Percentiles rank a stretch among this genome's conserved stretches.
Evolutionary conservation across 2,797 vertebrate genomes (phyloP).

Genomic region (Chloroceryle inda): DNA sequence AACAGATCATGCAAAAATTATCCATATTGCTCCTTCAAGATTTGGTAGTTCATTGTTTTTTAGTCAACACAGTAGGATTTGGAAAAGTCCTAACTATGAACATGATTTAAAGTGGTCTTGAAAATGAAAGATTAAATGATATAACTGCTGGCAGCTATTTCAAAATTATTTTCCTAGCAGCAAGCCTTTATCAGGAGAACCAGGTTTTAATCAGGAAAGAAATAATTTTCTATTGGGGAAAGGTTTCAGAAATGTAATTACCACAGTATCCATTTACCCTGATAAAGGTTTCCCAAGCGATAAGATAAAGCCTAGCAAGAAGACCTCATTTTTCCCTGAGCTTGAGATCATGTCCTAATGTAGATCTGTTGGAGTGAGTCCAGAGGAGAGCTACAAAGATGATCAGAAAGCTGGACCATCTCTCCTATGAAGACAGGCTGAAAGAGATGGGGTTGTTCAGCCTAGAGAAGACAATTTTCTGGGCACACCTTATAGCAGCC

Average conservation of each 20-base stretch:
- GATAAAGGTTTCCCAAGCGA: slow-evolving; percentile 6
- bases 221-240: slow-evolving; percentile 47
- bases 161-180: slow-evolving; percentile 52
- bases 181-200: slow-evolving; percentile 2
- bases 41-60: slow-evolving; percentile 12
- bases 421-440: neutral
- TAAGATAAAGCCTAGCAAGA: slow-evolving; percentile 19
- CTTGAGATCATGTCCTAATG: neutral
- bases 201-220: slow-evolving; percentile 46
- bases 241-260: slow-evolving; percentile 55
- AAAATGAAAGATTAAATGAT: slow-evolving; percentile 53
- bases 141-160: slow-evolving; percentile 15
- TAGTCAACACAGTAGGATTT: neutral
- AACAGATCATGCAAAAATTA: neutral
- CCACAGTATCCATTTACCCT: slow-evolving; percentile 9
- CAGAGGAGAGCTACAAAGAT: neutral
- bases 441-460: neutral
- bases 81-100: neutral
- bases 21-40: neutral
- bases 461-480: neutral
- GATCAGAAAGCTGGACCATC: neutral
- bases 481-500: neutral
- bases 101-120: neutral
- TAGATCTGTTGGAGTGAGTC: neutral
- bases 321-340: neutral